phyloP scores from a whole-genome alignment of 2,888 invertebrate species.

The Tipula confusa region DNA sequence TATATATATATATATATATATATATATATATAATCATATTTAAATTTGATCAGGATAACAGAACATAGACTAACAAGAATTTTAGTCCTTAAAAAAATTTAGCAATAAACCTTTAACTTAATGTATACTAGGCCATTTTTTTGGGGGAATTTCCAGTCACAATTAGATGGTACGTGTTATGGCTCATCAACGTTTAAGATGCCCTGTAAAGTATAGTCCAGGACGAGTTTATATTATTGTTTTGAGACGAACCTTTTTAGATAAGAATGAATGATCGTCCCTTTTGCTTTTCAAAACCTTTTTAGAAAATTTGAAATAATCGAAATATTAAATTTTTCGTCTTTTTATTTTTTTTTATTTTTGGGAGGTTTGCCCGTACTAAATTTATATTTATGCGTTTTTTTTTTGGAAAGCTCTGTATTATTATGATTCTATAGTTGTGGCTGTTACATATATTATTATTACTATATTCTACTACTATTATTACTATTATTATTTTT shows the following conservation, averaged over 20 bases:
- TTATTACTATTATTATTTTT: not conserved
- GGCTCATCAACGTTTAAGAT: not conserved
- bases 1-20: no score
- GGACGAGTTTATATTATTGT: not conserved
- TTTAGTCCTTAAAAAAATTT: no score
- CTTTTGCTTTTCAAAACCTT: not conserved
- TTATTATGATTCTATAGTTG: not conserved
- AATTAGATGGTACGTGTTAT: not conserved
- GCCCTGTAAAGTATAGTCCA: not conserved
- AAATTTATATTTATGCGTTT: not conserved
- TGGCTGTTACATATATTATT: not conserved
- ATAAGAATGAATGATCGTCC: not conserved
- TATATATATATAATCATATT: no score
- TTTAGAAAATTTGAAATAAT: not conserved
- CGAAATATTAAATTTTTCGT: not conserved
- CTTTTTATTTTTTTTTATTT: not conserved
- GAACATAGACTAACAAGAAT: no score
- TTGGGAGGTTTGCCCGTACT: not conserved
- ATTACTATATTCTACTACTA: not conserved
- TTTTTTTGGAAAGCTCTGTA: not conserved
- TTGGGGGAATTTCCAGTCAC: no score
- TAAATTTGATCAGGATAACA: no score
- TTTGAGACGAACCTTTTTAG: not conserved
- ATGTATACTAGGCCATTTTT: no score
- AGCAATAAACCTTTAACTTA: no score